Conservation (phyloP, 2,888 invertebrate genomes). For the Nomada fabriciana region DNA sequence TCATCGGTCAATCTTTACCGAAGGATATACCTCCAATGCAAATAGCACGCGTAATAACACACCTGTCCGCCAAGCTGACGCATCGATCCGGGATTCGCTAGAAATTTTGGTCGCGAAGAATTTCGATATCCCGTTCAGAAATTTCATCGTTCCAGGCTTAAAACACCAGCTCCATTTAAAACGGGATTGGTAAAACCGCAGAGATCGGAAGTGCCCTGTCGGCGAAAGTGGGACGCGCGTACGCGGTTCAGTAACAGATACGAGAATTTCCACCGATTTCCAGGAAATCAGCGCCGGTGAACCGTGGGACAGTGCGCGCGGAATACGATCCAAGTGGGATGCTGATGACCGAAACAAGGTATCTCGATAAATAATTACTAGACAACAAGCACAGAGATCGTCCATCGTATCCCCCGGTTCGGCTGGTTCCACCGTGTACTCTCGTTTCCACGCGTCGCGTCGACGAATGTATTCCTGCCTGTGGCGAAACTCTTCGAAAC, state of each 20-base stretch:
- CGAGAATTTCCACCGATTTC: neutral
- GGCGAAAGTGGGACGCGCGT: neutral
- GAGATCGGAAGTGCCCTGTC: neutral
- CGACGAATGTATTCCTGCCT: slow-evolving; percentile 5
- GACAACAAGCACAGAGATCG: neutral
- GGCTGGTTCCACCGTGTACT: neutral
- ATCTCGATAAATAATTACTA: slow-evolving; percentile 21
- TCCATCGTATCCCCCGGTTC: neutral
- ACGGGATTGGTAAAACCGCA: neutral
- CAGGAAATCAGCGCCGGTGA: slow-evolving; percentile 6
- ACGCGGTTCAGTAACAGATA: neutral
- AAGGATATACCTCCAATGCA: neutral
- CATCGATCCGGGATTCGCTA: too few species aligned
- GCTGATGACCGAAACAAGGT: neutral
- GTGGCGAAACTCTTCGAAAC: slow-evolving; percentile 7
- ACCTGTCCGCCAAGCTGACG: neutral
- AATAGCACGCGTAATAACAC: neutral
- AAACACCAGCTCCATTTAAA: neutral
- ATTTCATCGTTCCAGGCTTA: neutral
- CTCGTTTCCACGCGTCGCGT: neutral
- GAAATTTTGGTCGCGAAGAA: neutral
- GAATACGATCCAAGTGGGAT: neutral
- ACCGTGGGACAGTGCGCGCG: neutral
- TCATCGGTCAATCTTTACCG: neutral
- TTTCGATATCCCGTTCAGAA: neutral